Conservation (phyloP, 2,888 invertebrate species). For the Papilio protenor region DNA sequence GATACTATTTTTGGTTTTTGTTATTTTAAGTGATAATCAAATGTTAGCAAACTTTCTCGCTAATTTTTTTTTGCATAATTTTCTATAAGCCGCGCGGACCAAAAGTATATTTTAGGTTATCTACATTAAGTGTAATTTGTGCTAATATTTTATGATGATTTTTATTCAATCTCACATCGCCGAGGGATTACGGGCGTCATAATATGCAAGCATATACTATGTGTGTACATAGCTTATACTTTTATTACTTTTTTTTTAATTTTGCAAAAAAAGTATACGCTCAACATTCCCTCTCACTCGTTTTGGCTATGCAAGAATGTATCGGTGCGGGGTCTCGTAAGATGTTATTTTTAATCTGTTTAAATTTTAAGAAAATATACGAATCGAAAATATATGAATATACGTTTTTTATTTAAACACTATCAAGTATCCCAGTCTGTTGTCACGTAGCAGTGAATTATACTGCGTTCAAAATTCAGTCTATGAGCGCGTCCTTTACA, state of each 20-base stretch:
- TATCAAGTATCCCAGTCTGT: background rate
- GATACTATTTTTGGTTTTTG: slow-evolving; percentile 1
- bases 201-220: background rate
- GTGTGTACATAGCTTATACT: slow-evolving; percentile 3
- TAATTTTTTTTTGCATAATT: slow-evolving; percentile 21
- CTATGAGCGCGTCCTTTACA: slow-evolving; percentile 16
- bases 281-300: slow-evolving; percentile 43
- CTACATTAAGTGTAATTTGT: slow-evolving; percentile 28
- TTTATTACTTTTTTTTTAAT: slow-evolving; percentile 37
- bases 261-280: slow-evolving; percentile 28
- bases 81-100: slow-evolving; percentile 36
- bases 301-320: slow-evolving; percentile 55
- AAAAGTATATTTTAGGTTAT: slow-evolving; percentile 35
- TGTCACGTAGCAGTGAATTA: background rate
- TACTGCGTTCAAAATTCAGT: background rate
- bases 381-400: slow-evolving; percentile 29
- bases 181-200: slow-evolving; percentile 19
- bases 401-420: slow-evolving; percentile 14
- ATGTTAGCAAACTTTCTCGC: background rate
- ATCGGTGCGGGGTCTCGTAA: slow-evolving; percentile 40
- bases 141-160: slow-evolving; percentile 27
- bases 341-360: slow-evolving; percentile 41
- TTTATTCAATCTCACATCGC: slow-evolving; percentile 9
- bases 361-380: slow-evolving; percentile 43
- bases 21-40: background rate